A percentile compares a stretch with the other conserved stretches of the same genome.
These are phyloP conservation scores for Acronicta alni DNA, from an alignment of 2,888 invertebrate species.

Conservation along the genomic window DNA sequence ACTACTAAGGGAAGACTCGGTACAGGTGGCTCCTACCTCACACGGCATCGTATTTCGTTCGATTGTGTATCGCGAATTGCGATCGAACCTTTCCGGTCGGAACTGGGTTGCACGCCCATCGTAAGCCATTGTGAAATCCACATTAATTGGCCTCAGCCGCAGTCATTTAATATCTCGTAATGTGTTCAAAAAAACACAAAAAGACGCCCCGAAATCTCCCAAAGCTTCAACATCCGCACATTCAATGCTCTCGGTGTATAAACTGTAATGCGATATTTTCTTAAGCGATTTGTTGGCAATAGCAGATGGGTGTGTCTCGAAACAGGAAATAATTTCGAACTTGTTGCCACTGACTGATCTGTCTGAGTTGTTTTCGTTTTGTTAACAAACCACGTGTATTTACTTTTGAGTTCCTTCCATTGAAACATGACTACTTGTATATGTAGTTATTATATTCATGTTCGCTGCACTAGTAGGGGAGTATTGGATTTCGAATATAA, in stretches of 20 bases:
- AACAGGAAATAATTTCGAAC: conserved; percentile 84
- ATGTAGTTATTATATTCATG: conserved; percentile 69
- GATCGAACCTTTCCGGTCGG: conserved; percentile 87
- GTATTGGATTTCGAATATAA: conserved; percentile 66
- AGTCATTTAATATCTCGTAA: conserved; percentile 85
- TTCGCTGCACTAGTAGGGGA: conserved; percentile 55
- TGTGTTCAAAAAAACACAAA: conserved; percentile 75
- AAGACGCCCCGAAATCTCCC: conserved; percentile 76
- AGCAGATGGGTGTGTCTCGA: conserved; percentile 81
- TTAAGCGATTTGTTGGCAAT: conserved; percentile 81
- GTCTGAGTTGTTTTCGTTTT: conserved; percentile 64
- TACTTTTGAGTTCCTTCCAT: conserved; percentile 66
- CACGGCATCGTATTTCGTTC: conserved; percentile 76
- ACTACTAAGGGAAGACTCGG: conserved; percentile 41
- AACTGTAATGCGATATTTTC: conserved; percentile 85
- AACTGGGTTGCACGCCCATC: conserved; percentile 83
- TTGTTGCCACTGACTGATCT: conserved; percentile 79
- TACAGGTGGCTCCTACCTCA: conserved; percentile 79
- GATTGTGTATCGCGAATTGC: conserved; percentile 71
- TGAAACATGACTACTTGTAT: conserved; percentile 71
- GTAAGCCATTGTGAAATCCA: conserved; percentile 72
- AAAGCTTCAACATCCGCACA: conserved; percentile 79
- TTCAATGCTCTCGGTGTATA: conserved; percentile 66
- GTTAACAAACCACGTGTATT: conserved; percentile 69
- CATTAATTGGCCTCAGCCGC: conserved; percentile 86